Conservation (phyloP, 2,888 invertebrate species). For the Zootermopsis nevadensis region DNA sequence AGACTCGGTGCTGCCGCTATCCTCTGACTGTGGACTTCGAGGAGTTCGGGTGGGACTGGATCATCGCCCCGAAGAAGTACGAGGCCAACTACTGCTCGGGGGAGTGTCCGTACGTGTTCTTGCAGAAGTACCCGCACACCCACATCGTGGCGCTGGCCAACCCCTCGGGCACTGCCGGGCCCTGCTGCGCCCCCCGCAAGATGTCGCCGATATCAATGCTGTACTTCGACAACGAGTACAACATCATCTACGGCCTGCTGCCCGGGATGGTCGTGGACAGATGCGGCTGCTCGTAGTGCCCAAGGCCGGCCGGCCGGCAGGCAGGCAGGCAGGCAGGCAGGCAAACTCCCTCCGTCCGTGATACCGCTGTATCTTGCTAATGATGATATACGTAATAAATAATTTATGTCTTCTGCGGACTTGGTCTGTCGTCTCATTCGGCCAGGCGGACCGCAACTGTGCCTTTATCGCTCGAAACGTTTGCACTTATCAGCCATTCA, state of each 20-base stretch:
- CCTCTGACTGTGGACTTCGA: constrained; percentile 94
- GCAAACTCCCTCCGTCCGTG: neutral
- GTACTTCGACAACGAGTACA: constrained; percentile 89
- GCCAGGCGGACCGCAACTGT: neutral
- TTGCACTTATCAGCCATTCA: neutral
- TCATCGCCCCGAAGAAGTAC: constrained; percentile 94
- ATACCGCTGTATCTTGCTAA: too few relatives aligned
- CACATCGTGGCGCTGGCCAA: constrained; percentile 86
- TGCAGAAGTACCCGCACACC: constrained; percentile 89
- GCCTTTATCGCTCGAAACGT: neutral
- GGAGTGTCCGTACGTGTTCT: constrained; percentile 89
- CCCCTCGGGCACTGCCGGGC: constrained; percentile 80
- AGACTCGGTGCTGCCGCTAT: constrained; percentile 92
- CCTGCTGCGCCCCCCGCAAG: constrained; percentile 92
- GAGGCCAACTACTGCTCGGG: constrained; percentile 97
- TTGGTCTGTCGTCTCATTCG: constrained; percentile 1
- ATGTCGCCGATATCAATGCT: constrained; percentile 91
- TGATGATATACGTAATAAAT: neutral
- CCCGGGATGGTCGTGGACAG: constrained; percentile 95
- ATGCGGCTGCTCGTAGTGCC: constrained; percentile 82
- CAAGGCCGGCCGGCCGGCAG: neutral
- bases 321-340: neutral
- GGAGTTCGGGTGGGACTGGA: constrained; percentile 97
- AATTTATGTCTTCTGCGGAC: constrained; percentile 15
- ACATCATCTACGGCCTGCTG: constrained; percentile 87